phyloP scores from a whole-genome alignment of 2,797 vertebrate species.

The Carduelis carduelis region DNA sequence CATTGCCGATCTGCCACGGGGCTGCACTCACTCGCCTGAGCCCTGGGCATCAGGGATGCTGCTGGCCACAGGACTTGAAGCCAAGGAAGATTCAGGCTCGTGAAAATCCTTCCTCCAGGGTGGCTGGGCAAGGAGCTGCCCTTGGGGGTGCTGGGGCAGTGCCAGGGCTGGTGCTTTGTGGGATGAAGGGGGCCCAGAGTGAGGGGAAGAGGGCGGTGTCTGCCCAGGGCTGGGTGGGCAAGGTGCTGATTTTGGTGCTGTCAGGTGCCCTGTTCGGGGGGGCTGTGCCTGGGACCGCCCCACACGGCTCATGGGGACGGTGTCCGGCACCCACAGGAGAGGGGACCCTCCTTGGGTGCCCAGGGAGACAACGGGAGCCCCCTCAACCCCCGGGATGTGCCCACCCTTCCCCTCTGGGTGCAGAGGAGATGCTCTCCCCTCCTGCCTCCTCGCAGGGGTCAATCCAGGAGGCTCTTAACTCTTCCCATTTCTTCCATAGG shows the following conservation, averaged over 20 bases:
- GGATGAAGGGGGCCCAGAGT: not conserved
- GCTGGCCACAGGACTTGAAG: not conserved
- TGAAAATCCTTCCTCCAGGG: not conserved
- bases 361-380: not conserved
- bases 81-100: not conserved
- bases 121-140: not conserved
- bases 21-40: not conserved
- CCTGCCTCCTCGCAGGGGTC: constrained; percentile 28
- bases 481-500: constrained; percentile 60
- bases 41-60: not conserved
- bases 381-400: rapidly evolving
- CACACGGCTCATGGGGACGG: not conserved
- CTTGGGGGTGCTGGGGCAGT: not conserved
- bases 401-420: not conserved
- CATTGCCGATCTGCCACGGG: not conserved
- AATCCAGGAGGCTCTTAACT: constrained; percentile 51
- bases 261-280: not conserved
- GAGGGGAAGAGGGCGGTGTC: not conserved
- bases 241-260: constrained; percentile 15
- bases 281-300: not conserved
- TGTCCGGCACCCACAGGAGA: not conserved
- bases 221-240: not conserved
- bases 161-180: not conserved
- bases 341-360: not conserved
- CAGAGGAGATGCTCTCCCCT: constrained; percentile 1